Evolutionary conservation across 2,888 invertebrate genomes (phyloP), one percentile per base, ranked within the genome.

Genomic region (Agrochola litura): DNA sequence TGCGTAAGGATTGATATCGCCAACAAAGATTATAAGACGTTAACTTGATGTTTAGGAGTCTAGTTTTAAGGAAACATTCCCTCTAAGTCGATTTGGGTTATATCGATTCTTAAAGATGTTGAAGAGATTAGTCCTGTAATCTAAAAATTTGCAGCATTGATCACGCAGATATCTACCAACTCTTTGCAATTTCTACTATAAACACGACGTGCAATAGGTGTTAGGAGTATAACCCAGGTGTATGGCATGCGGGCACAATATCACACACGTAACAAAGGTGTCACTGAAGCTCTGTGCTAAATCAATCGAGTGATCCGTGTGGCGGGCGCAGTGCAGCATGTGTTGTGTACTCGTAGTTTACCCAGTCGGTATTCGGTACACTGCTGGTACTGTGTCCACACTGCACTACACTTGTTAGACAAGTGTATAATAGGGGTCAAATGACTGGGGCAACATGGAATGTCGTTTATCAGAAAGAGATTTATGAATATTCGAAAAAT

Each of bases 251-350:
- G 46, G 49, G 52, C 16, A 58, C 49, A 66, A 73, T 69, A 73
- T 52, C 56, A 37, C 56, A 77, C 43, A 56, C 25, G 41, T 41
- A 43, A 66, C 61, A 58, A 54, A 46, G 41, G 60, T 65, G 76
- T 43, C 65, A 49, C 58, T 54, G 61, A 52, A 60, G 60, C 72
- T 30, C 16, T n/a, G 56, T 43, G 67, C 49, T 75, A 67, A 84
- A 84, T 73, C 77, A 85, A 85, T 65, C 75, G 65, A 46, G 60
- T 43, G 71, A 43, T 54, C n/a, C 60, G 58, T 19, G 61, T 30
- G 41, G 16, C 64, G 46, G 56, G 73, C 79, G 84, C 82, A 82
- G 61, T 78, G 82, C 69, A 37, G 60, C 30, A 46, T 63, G 73
- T 68, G 37, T 30, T 30, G 37, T 37, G 25, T n/a, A n/a, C n/a